Percentiles rank a stretch among this genome's conserved stretches.
Conservation (phyloP, 2,888 invertebrate species). For the Watsonalla binaria region DNA sequence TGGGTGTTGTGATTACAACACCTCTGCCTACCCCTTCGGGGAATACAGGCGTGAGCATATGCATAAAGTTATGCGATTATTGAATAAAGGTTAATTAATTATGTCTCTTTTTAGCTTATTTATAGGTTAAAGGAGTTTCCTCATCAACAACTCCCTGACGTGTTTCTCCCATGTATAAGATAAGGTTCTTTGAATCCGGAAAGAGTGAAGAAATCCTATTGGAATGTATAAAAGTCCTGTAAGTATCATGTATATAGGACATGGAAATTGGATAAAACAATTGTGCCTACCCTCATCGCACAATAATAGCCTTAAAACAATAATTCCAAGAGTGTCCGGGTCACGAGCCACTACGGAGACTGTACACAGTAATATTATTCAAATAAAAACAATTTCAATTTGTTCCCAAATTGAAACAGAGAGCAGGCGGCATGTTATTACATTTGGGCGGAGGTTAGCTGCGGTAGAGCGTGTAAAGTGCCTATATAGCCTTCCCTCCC, state of each 20-base stretch:
- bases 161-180: too few relatives aligned
- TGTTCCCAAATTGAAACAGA: conserved; percentile 79
- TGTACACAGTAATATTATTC: conserved; percentile 68
- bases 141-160: too few relatives aligned
- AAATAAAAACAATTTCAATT: conserved; percentile 80
- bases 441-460: conserved; percentile 75
- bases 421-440: conserved; percentile 74
- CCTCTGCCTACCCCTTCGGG: too few relatives aligned
- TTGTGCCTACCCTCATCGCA: neutral
- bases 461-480: conserved; percentile 76
- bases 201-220: too few relatives aligned
- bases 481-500: conserved; percentile 71
- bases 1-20: too few relatives aligned
- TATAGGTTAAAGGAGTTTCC: too few relatives aligned
- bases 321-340: conserved; percentile 42
- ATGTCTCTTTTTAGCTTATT: too few relatives aligned
- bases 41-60: too few relatives aligned
- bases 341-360: conserved; percentile 28
- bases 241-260: neutral
- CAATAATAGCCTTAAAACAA: conserved; percentile 21
- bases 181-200: too few relatives aligned
- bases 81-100: too few relatives aligned
- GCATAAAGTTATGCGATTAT: too few relatives aligned
- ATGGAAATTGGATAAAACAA: neutral
- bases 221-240: too few relatives aligned